Conservation (phyloP, 2,888 invertebrate species). For the Caenorhabditis japonica region DNA sequence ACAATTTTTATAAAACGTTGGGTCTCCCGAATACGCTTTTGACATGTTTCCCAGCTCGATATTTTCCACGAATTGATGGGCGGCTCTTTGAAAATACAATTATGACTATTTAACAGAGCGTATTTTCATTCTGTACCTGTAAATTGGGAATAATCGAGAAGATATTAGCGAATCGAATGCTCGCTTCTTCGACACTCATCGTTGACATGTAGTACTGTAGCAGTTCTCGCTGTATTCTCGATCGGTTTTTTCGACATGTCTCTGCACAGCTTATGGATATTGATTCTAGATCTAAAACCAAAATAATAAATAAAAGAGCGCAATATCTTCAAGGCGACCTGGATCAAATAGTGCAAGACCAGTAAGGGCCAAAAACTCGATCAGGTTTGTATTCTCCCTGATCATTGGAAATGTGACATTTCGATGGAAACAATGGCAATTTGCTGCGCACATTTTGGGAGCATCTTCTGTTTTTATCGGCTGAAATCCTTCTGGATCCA, state of each 20-base stretch:
- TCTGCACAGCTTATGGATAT: constrained; percentile 13
- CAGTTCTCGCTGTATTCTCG: constrained; percentile 28
- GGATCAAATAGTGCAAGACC: constrained; percentile 30
- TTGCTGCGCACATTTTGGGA: constrained; percentile 24
- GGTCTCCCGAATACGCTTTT: constrained; percentile 32
- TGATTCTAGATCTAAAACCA: constrained; percentile 19
- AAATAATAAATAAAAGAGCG: too few species aligned
- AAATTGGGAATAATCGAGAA: constrained; percentile 36
- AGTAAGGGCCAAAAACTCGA: constrained; percentile 35
- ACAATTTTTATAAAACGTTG: constrained; percentile 35
- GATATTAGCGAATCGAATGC: constrained; percentile 22
- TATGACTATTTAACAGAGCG: neutral
- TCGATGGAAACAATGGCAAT: constrained; percentile 23
- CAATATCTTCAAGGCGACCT: too few species aligned
- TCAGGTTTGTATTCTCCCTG: constrained; percentile 24
- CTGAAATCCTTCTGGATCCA: constrained; percentile 29
- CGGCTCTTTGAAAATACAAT: constrained; percentile 23
- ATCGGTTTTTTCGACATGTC: constrained; percentile 18
- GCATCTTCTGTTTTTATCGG: constrained; percentile 38
- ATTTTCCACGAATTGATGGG: constrained; percentile 23
- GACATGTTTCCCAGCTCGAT: constrained; percentile 37
- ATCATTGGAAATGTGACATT: constrained; percentile 43
- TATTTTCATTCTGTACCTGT: constrained; percentile 11
- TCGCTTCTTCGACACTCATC: constrained; percentile 6
- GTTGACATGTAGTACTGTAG: constrained; percentile 22